Percentiles rank a stretch among this genome's conserved stretches.
Conservation (phyloP, 2,113 vertebrate genomes). For the Ceyx cyanopectus region DNA sequence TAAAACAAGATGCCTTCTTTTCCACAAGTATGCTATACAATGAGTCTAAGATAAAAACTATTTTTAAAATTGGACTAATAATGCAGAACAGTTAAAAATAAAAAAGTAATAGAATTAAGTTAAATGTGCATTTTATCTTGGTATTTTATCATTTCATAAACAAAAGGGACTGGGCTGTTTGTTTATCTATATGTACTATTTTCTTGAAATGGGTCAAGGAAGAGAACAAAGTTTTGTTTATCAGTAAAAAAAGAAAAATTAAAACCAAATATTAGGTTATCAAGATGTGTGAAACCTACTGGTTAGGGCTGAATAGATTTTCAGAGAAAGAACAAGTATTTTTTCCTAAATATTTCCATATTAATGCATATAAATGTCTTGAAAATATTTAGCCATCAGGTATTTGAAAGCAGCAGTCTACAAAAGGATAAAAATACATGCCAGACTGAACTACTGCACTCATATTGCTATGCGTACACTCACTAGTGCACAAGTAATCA, state of each 20-base stretch:
- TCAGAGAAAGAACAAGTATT: background rate
- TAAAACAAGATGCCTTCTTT: background rate
- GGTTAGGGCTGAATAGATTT: conserved; percentile 29
- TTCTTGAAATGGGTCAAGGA: conserved; percentile 48
- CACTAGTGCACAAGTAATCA: background rate
- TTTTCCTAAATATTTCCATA: conserved; percentile 54
- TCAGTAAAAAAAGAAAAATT: conserved; percentile 2
- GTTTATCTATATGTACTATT: conserved; percentile 47
- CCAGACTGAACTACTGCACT: background rate
- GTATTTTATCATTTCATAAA: conserved; percentile 37
- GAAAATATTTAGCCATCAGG: background rate
- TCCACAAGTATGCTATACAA: background rate
- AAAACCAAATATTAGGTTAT: conserved; percentile 18
- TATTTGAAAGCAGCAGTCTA: background rate
- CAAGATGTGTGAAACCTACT: background rate
- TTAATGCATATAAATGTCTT: background rate
- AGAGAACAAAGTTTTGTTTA: conserved; percentile 14
- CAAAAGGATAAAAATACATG: background rate
- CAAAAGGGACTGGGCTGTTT: conserved; percentile 33
- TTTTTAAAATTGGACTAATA: background rate
- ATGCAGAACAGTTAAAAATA: conserved; percentile 3
- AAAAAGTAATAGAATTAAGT: background rate
- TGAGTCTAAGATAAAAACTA: conserved; percentile 4
- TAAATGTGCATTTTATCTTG: background rate
- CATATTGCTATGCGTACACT: background rate